Evolutionary conservation across 64 coral and sea anemone species (phyloP).

Genomic region (Pocillopora verrucosa): DNA sequence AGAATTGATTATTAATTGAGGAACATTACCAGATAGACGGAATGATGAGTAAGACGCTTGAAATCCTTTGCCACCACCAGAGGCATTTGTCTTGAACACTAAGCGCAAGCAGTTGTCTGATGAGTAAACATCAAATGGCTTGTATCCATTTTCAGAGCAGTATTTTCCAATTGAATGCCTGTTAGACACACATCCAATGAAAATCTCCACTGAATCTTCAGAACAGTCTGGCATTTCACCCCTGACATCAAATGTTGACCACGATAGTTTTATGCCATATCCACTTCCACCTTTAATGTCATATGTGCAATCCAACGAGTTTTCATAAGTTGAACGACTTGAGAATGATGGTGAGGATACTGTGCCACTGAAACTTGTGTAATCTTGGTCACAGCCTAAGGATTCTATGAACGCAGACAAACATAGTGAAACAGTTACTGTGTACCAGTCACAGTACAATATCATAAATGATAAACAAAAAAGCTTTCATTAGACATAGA

Average conservation of each 20-base stretch:
- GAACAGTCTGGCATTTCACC: constrained; percentile 67
- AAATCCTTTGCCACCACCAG: constrained; percentile 52
- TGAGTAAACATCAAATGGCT: constrained; percentile 62
- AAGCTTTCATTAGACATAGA: too few species aligned
- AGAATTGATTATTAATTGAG: too few species aligned
- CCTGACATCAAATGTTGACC: constrained; percentile 68
- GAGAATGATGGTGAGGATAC: background rate
- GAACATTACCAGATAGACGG: too few species aligned
- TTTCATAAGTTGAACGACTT: constrained; percentile 18
- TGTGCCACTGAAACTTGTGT: background rate
- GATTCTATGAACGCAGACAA: too few species aligned
- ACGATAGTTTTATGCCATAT: constrained; percentile 28
- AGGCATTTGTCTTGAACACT: constrained; percentile 51
- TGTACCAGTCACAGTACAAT: background rate
- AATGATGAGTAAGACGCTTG: background rate
- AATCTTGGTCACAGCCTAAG: background rate
- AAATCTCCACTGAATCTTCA: constrained; percentile 77
- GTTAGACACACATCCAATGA: constrained; percentile 50
- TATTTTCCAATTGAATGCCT: constrained; percentile 64
- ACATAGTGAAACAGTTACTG: too few species aligned
- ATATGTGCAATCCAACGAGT: constrained; percentile 37
- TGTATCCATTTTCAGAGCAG: constrained; percentile 49
- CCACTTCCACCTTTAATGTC: constrained; percentile 28
- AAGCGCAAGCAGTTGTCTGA: constrained; percentile 54
- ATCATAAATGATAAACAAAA: background rate